phyloP scores from a whole-genome alignment of 2,888 invertebrate species.

The Eledona agricola region DNA sequence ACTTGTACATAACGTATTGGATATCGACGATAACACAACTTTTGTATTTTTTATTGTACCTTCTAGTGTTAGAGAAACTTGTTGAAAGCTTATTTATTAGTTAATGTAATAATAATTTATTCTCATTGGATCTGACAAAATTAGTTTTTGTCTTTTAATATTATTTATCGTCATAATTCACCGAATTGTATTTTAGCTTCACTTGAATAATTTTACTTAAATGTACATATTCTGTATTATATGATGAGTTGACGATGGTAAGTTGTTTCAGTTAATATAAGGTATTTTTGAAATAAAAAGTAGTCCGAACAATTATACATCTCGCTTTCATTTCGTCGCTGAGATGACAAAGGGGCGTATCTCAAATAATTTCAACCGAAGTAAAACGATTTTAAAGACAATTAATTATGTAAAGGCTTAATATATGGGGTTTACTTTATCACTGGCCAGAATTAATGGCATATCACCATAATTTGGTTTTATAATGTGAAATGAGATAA shows the following conservation, averaged over 20 bases:
- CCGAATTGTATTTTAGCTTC: background rate
- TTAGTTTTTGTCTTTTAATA: constrained; percentile 1
- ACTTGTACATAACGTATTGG: constrained; percentile 24
- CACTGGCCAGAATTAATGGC: too few relatives aligned
- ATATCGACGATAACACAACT: constrained; percentile 14
- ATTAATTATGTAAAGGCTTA: too few relatives aligned
- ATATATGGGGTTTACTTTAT: too few relatives aligned
- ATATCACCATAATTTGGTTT: too few relatives aligned
- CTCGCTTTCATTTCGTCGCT: too few relatives aligned
- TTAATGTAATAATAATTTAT: constrained; percentile 42
- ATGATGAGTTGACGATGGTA: constrained; percentile 38
- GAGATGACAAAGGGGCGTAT: too few relatives aligned
- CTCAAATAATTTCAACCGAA: too few relatives aligned
- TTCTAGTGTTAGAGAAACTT: constrained; percentile 39
- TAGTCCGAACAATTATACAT: constrained; percentile 14
- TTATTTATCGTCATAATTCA: constrained; percentile 2
- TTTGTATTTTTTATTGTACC: constrained; percentile 34
- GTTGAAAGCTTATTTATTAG: constrained; percentile 44
- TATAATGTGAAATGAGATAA: too few relatives aligned
- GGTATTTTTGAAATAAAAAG: constrained; percentile 52
- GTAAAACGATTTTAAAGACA: too few relatives aligned
- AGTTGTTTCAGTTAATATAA: constrained; percentile 51
- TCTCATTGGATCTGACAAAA: background rate
- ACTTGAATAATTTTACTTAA: constrained; percentile 27
- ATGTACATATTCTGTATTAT: constrained; percentile 43